Evolutionary conservation across 1,140 invertebrate species (phyloP), one percentile per base, ranked within the genome.

Genomic region (Mercenaria mercenaria): DNA sequence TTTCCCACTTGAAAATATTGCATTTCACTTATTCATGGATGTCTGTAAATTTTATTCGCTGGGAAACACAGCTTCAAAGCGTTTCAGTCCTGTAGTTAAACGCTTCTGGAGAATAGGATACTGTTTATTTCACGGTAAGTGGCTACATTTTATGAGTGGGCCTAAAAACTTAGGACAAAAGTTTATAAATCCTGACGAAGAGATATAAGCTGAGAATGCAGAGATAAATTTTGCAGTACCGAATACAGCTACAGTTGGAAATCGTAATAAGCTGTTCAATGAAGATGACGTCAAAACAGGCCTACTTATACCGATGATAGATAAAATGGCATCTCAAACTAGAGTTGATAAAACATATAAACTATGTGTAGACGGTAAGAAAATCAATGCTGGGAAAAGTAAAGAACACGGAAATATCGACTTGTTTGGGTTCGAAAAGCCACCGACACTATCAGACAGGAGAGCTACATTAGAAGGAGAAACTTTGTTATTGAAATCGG

Each of bases 341-440:
- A 43, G 20, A 15, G 37, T 8, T 11, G 3, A 3, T 43, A 77
- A 77, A 77, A 77, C 74, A 50, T 77, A 50, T 18, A 50, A 77
- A 29, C n/a, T 77, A 2, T 77, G 74, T 50, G 41, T 77, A 77
- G 74, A 77, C 20, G 74, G 74, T 29, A 77, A 77, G 74, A 77
- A 77, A 20, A 77, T 77, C 8, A 77, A 77, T 52, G 18, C 43
- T 11, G n/a, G 41, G 0, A 15, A 15, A 26, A 77, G 74, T 41
- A 10, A 18, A 0, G 11, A 13, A 34, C 1, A 26, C 13, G 72
- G 72, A 10, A 37, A 76, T 37, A 76, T 76, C n/a, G 39, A 76
- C 41, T 23, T 76, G 2, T 76, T 4, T 2, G 72, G 72, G 2
- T 76, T 43, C 34, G 72, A 76, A 18, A 6, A 39, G 3, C 8